phyloP scores from a whole-genome alignment of 2,113 vertebrate species.

The Verasper variegatus region DNA sequence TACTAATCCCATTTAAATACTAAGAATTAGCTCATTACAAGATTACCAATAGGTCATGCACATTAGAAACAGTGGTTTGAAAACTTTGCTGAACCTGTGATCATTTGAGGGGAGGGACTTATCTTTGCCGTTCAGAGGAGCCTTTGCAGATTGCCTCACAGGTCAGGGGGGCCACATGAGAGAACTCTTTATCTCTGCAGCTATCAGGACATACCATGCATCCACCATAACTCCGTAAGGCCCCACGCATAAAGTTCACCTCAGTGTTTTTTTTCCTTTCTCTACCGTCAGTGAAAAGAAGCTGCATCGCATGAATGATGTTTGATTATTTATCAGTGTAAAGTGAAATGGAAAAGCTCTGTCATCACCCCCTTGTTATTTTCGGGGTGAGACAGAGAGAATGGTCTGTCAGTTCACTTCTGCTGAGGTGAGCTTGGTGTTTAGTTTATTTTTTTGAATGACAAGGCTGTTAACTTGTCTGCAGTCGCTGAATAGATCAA shows the following conservation, averaged over 20 bases:
- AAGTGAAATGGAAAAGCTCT: constrained; percentile 18
- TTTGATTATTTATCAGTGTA: constrained; percentile 29
- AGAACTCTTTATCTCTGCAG: constrained; percentile 37
- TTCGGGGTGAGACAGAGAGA: background rate
- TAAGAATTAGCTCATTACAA: background rate
- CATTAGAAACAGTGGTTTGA: background rate
- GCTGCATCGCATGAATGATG: constrained; percentile 2
- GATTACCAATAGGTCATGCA: background rate
- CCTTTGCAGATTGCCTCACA: constrained; percentile 15
- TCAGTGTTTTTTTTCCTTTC: constrained; percentile 2
- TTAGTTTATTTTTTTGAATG: background rate
- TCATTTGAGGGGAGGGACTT: constrained; percentile 5
- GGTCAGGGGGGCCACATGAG: constrained; percentile 24
- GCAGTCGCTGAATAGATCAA: background rate
- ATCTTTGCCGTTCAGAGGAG: constrained; percentile 22
- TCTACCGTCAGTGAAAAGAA: background rate
- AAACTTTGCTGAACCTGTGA: constrained; percentile 7
- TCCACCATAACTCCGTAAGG: constrained; percentile 37
- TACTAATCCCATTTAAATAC: constrained; percentile 18
- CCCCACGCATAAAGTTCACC: constrained; percentile 47
- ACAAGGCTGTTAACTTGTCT: background rate
- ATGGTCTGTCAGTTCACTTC: background rate
- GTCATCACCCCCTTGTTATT: constrained; percentile 29
- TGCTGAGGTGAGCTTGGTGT: no score
- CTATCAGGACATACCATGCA: constrained; percentile 58